Percentiles rank a stretch among this genome's conserved stretches.
Conservation (phyloP, 2,797 vertebrate genomes). For the Myripristis jacobus region DNA sequence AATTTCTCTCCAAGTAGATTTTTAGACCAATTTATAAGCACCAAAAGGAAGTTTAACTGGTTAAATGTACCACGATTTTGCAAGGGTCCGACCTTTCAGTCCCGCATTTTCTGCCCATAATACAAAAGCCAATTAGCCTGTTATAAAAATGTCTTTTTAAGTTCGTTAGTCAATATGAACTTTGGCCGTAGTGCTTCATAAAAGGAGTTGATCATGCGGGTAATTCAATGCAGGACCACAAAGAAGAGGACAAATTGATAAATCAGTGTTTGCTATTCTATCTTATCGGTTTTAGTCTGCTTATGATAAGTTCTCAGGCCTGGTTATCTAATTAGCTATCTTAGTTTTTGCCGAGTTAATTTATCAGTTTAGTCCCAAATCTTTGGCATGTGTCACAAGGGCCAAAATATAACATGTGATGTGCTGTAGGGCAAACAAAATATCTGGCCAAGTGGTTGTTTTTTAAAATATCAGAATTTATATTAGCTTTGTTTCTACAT, state of each 20-base stretch:
- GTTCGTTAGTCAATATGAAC: conserved; percentile 33
- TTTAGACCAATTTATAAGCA: neutral
- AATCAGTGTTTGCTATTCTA: neutral
- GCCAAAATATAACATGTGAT: neutral
- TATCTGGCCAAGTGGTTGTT: neutral
- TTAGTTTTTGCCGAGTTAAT: neutral
- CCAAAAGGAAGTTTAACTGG: neutral
- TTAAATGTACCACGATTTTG: neutral
- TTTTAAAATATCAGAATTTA: neutral
- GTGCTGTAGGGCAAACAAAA: neutral
- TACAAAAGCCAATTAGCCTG: neutral
- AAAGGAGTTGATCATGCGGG: conserved; percentile 13
- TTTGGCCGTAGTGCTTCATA: conserved; percentile 55
- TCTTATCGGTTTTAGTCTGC: neutral
- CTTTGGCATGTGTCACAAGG: neutral
- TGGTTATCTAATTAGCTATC: neutral
- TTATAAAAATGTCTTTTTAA: neutral
- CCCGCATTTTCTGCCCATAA: conserved; percentile 1
- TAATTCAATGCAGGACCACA: neutral
- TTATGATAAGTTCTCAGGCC: neutral
- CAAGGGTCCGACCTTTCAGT: neutral
- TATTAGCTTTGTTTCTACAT: neutral
- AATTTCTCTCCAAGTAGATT: neutral
- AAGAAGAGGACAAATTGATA: conserved; percentile 1
- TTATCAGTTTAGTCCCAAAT: neutral